phyloP scores from a whole-genome alignment of 2,797 vertebrate genomes.

The Tympanoctomys barrerae region DNA sequence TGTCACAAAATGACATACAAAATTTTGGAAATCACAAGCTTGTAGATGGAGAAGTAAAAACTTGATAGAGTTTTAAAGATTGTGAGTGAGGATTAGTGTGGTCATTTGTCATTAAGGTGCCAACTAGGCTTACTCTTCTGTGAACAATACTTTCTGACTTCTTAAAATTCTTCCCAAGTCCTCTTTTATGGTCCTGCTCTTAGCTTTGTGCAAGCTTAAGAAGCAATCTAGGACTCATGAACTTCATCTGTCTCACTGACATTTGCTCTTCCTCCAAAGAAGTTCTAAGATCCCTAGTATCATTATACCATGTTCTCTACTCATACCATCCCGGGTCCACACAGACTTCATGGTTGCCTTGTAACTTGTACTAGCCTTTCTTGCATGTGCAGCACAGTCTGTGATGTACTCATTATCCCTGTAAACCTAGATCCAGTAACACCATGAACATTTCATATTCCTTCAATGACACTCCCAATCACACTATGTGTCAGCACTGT shows the following conservation, averaged over 20 bases:
- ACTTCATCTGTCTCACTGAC: background rate
- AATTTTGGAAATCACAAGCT: background rate
- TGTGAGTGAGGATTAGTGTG: background rate
- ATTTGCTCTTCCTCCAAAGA: background rate
- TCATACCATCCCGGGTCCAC: accelerated
- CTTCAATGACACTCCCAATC: background rate
- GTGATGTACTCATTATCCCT: background rate
- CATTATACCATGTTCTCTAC: accelerated
- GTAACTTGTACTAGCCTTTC: background rate
- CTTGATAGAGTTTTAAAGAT: background rate
- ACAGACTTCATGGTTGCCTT: background rate
- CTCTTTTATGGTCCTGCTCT: background rate
- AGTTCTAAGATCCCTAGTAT: too few relatives aligned
- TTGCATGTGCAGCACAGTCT: too few relatives aligned
- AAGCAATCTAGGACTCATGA: background rate
- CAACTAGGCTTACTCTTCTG: background rate
- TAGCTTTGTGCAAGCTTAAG: background rate
- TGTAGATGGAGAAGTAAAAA: background rate
- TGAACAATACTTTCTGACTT: background rate
- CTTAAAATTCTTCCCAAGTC: background rate
- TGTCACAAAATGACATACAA: background rate
- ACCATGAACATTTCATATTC: too few relatives aligned
- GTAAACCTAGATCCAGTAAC: background rate
- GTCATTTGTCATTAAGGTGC: background rate
- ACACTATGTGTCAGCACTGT: background rate